Percentiles rank a stretch among this genome's conserved stretches.
phyloP scores from a whole-genome alignment of 2,113 vertebrate species.

The Addax nasomaculatus region DNA sequence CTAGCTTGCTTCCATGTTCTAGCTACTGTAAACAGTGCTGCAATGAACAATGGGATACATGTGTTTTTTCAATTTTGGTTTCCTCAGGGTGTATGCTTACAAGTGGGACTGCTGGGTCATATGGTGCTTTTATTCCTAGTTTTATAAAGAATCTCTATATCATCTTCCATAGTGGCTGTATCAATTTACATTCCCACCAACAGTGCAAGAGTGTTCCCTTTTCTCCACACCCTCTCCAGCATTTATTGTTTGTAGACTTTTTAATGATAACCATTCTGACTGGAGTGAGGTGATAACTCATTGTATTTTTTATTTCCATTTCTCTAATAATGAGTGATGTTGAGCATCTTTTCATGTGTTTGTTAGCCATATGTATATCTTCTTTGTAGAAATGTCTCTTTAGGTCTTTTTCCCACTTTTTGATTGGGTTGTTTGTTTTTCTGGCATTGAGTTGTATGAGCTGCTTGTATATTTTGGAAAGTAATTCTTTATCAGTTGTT shows the following conservation, averaged over 20 bases:
- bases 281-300: not conserved
- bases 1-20: not conserved
- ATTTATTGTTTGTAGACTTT: not conserved
- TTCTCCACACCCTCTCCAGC: not conserved
- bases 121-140: not conserved
- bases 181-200: not conserved
- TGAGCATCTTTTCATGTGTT: not conserved
- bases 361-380: not conserved
- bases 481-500: not conserved
- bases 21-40: not conserved
- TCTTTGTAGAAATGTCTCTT: not conserved
- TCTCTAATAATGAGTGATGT: not conserved
- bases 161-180: not conserved
- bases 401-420: not conserved
- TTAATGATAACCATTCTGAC: not conserved
- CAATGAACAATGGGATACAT: not conserved
- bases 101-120: not conserved
- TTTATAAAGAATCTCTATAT: not conserved
- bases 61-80: not conserved
- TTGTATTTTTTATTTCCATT: not conserved
- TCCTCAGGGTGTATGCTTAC: not conserved
- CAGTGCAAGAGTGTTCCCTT: not conserved
- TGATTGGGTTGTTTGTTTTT: not conserved
- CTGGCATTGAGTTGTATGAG: not conserved
- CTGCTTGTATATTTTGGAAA: not conserved